Base-by-base conservation (phyloP, 2,113 vertebrate species). In the Bufo bufo region DNA sequence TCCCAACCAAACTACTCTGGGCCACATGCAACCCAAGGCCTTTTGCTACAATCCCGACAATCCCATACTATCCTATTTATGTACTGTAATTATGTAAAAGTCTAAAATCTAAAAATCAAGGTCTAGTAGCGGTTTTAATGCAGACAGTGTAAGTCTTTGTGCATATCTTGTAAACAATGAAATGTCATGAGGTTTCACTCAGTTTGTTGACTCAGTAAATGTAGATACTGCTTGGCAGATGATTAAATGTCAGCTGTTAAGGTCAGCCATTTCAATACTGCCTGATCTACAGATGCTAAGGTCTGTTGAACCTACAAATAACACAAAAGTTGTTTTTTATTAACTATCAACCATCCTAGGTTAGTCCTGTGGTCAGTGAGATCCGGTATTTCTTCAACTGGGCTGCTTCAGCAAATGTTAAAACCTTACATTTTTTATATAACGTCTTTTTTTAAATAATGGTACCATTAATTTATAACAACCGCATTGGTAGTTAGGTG, bases 221-320 rank as follows among this genome's bases (percentile, higher is more conserved):
- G 75, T 23, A 86, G 74, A 79, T 65, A 49, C 45, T 19, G 14
- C 13, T 79, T 80, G 85, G 85, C 85, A 58, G 23, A 3, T 71
- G 23, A 16, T 58, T 87, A 87, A 87, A 87, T 87, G 85, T 87
- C 85, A 87, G 20, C 12, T 87, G 49, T 47, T 87, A 87, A 87
- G 85, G 85, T 87, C 85, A 87, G 61, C 49, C 77, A 52, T 87
- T 20, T 71, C 63, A 69, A 71, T 45, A 80, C 63, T 59, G 54
- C 13, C 17, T 77, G 33, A 77, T 47, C 7, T 50, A 13, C 23
- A 69, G 58, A 58, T 52, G 59, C 49, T 79, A 86, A 79, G 85
- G 75, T 80, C 85, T 78, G 43, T 47, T 80, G 49, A 81, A 23
- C 19, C 33, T 45, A 66, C 63, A 87, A 87, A 87, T 80, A 80